Percentiles rank a stretch among this genome's conserved stretches.
phyloP scores from a whole-genome alignment of 2,797 vertebrate species.

The Propithecus deckenii region DNA sequence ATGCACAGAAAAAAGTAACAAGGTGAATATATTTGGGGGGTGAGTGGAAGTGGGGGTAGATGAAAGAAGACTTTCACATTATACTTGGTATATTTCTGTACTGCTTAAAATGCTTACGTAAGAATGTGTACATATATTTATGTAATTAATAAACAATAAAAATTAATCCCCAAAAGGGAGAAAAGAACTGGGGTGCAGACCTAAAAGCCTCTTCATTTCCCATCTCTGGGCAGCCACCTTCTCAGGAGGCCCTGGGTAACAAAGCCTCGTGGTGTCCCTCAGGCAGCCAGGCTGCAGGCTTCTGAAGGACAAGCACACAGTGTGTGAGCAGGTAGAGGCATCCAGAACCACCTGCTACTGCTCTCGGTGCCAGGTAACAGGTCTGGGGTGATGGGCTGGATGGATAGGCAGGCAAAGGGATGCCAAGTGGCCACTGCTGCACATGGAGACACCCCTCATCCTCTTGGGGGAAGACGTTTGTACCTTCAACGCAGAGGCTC shows the following conservation, averaged over 20 bases:
- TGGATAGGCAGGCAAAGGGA: neutral
- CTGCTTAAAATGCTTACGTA: neutral
- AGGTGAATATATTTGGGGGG: neutral
- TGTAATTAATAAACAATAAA: neutral
- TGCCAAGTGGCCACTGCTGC: neutral
- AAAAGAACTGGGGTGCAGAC: neutral
- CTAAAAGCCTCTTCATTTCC: neutral
- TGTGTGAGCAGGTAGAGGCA: neutral
- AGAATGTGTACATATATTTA: neutral
- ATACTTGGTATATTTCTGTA: neutral
- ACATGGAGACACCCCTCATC: neutral
- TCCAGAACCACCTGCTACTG: neutral
- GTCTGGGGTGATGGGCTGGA: neutral
- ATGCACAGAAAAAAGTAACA: neutral
- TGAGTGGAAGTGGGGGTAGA: neutral
- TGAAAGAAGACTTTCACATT: neutral
- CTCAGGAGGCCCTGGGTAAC: neutral
- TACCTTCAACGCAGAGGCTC: neutral
- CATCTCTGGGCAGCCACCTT: neutral
- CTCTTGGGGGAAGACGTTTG: neutral
- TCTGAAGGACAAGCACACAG: neutral
- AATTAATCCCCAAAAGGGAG: neutral
- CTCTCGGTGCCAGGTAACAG: neutral
- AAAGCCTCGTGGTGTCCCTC: neutral
- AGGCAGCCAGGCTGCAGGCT: neutral